Conservation (phyloP, 2,888 invertebrate genomes). For the Hirtodrosophila histrioides region DNA sequence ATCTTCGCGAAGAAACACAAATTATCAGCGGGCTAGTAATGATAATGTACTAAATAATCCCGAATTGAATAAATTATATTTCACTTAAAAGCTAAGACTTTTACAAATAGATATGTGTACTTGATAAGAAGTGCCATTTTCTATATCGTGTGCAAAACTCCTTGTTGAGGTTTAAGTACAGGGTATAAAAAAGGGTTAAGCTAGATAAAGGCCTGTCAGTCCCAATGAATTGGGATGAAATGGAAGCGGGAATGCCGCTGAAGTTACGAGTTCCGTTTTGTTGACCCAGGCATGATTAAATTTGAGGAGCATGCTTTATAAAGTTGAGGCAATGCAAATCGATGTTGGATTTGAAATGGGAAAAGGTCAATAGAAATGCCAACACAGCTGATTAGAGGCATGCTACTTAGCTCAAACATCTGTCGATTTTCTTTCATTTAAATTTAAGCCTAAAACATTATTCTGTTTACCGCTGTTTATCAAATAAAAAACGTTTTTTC, state of each 20-base stretch:
- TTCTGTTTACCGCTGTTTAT: no score
- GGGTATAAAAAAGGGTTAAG: conserved; percentile 46
- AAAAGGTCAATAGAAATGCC: conserved; percentile 46
- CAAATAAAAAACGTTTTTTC: no score
- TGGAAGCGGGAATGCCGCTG: background rate
- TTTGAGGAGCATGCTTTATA: conserved; percentile 47
- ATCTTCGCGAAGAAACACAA: no score
- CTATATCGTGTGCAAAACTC: no score
- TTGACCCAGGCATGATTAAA: conserved; percentile 59
- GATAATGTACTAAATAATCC: no score
- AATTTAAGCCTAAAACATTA: no score
- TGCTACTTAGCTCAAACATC: background rate
- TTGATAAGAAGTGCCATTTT: no score
- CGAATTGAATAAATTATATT: no score
- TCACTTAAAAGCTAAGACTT: no score
- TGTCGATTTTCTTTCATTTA: no score
- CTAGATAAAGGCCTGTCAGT: conserved; percentile 18
- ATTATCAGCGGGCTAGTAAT: no score
- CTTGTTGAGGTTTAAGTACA: background rate
- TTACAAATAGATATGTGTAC: no score
- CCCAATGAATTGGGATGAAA: conserved; percentile 19
- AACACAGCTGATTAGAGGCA: conserved; percentile 42
- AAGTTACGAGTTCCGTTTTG: conserved; percentile 32
- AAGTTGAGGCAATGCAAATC: conserved; percentile 31
- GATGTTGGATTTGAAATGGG: conserved; percentile 19